These are phyloP conservation scores for Passer domesticus DNA, from an alignment of 2,113 vertebrate genomes.

Conservation along the genomic window DNA sequence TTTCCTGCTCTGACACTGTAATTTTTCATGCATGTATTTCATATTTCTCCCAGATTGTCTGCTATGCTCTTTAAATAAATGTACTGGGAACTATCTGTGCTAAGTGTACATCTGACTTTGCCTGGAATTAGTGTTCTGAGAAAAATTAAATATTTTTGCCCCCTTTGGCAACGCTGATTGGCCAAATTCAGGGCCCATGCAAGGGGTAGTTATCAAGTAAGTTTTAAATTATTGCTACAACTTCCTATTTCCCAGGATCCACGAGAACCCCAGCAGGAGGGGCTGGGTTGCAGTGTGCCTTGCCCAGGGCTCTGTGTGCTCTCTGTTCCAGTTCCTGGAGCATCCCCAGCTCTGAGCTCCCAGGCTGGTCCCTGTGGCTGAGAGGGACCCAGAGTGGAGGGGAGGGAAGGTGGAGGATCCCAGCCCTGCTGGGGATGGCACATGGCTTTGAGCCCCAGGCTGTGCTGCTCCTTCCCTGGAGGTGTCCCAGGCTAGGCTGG, in stretches of 20 bases:
- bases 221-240: background rate
- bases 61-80: background rate
- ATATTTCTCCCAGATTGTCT: background rate
- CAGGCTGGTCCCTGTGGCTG: background rate
- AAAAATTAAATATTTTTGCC: background rate
- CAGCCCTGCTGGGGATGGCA: background rate
- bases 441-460: background rate
- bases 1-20: background rate
- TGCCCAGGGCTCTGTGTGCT: background rate
- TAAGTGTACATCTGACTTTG: background rate
- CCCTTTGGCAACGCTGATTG: background rate
- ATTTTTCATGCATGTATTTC: background rate
- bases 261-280: background rate
- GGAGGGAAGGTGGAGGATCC: background rate
- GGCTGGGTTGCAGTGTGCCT: background rate
- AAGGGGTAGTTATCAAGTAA: background rate
- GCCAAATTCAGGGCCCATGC: background rate
- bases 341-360: background rate
- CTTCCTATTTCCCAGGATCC: background rate
- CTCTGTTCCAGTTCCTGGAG: rapidly evolving
- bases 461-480: background rate
- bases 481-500: background rate
- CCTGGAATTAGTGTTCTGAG: background rate
- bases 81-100: background rate
- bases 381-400: background rate